phyloP scores from a whole-genome alignment of 2,797 vertebrate genomes.

The Lutjanus argentimaculatus region DNA sequence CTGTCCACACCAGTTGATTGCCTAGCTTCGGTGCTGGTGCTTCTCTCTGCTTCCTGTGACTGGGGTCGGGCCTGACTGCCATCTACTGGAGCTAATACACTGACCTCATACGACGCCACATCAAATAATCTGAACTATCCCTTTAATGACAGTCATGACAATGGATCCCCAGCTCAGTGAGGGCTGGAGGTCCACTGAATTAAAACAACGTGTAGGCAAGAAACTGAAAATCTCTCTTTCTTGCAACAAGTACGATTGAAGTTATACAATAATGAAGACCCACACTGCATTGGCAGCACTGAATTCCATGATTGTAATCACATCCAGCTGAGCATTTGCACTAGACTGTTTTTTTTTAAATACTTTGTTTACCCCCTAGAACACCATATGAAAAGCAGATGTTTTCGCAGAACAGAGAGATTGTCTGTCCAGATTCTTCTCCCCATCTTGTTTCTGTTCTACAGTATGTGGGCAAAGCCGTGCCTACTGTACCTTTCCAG shows the following conservation, averaged over 20 bases:
- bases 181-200: conserved; percentile 32
- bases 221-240: not conserved
- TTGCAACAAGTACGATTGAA: conserved; percentile 30
- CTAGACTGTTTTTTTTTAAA: conserved; percentile 36
- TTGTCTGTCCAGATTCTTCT: conserved; percentile 55
- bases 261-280: conserved; percentile 33
- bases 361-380: conserved; percentile 72
- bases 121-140: too few species aligned
- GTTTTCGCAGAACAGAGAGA: conserved; percentile 66
- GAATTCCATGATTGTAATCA: conserved; percentile 61
- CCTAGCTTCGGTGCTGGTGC: too few species aligned
- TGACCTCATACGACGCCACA: too few species aligned
- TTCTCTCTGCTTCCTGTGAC: too few species aligned
- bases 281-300: conserved; percentile 45
- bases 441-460: conserved; percentile 52
- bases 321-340: conserved; percentile 70
- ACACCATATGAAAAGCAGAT: conserved; percentile 82
- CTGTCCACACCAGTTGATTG: too few species aligned
- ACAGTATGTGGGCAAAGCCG: conserved; percentile 31
- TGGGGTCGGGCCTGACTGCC: too few species aligned
- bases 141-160: not conserved
- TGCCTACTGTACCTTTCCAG: conserved; percentile 92
- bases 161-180: not conserved
- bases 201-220: conserved; percentile 11
- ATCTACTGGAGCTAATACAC: too few species aligned